Evolutionary conservation across 2,113 vertebrate genomes (phyloP), one percentile per base, ranked within the genome.

Genomic region (Nothocercus julius): DNA sequence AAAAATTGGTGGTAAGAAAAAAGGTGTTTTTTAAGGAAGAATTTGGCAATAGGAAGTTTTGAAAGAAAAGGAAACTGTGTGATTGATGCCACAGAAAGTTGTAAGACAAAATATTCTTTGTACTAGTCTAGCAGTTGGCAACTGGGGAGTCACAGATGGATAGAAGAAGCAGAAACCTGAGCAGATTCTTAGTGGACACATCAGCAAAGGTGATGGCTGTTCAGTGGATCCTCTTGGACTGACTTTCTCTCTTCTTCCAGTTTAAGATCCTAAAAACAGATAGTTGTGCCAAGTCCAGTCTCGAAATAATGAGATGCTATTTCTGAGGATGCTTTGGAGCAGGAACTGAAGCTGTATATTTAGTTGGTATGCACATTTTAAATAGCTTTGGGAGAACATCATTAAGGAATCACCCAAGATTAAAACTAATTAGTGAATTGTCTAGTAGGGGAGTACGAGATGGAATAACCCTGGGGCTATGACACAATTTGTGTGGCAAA

Each of bases 341-440:
- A 75, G 38, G 28, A 73, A 74, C 17, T 78, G 42, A 90, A 96
- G 87, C 87, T 94, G 92, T 90, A 93, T 90, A 95, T 94, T 96
- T 90, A 95, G 80, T 93, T 61, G 82, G 73, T 34, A 21, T 81
- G 61, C 61, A 64, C 45, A 27, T 67, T 94, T 92, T 44, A 78
- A 91, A 68, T 95, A 91, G 64, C n/a, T 53, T 68, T 74, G 32
- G 87, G 79, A 82, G 21, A 94, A 94, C 4, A 72, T 58, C 66
- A 66, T 61, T 34, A 79, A 44, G 21, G 27, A 28, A 13, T 47
- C 34, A 81, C 32, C 19, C 36, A 78, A 81, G 72, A 81, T 64
- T 32, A 88, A 88, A 83, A 79, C 58, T 13, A 91, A 62, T 64
- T 3, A 62, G 56, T 86, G 40, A 81, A 51, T 38, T 14, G 44